phyloP scores from a whole-genome alignment of 1,140 invertebrate species.

The Microplitis demolitor region DNA sequence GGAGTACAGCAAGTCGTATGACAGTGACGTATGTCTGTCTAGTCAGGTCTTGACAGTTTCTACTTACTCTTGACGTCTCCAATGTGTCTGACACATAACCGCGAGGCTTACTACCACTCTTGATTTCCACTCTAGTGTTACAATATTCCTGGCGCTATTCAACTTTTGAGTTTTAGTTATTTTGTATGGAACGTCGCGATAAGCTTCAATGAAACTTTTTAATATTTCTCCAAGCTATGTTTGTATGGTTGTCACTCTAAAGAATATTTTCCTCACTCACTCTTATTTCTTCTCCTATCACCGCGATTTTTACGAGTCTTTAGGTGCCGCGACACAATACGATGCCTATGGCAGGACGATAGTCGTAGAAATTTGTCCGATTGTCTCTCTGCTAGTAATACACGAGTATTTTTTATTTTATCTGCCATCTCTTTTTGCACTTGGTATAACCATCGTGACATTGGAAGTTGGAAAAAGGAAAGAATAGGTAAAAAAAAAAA shows the following conservation, averaged over 20 bases:
- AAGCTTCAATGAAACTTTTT: slow-evolving; percentile 1
- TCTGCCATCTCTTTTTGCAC: background rate
- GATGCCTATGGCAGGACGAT: background rate
- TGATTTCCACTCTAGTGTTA: background rate
- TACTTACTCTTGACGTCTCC: background rate
- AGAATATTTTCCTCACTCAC: background rate
- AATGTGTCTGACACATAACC: slow-evolving; percentile 12
- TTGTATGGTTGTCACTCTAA: background rate
- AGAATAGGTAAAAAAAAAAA: background rate
- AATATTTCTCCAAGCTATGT: slow-evolving; percentile 1
- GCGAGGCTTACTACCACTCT: slow-evolving; percentile 1
- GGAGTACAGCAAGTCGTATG: too few relatives aligned
- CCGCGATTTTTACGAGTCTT: background rate
- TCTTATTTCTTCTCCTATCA: background rate
- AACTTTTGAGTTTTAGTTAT: background rate
- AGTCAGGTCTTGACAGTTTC: too few relatives aligned
- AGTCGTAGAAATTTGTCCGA: slow-evolving; percentile 3
- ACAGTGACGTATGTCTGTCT: too few relatives aligned
- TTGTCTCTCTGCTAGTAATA: slow-evolving; percentile 22
- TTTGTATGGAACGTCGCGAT: background rate
- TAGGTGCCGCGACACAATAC: background rate
- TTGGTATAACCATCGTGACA: background rate
- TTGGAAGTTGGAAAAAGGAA: too few relatives aligned
- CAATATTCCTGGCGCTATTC: background rate
- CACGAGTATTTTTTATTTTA: slow-evolving; percentile 8